Evolutionary conservation across 92 coral and sea anemone genomes (phyloP), one percentile per base, ranked within the genome.

Genomic region (Diadumene lineata): DNA sequence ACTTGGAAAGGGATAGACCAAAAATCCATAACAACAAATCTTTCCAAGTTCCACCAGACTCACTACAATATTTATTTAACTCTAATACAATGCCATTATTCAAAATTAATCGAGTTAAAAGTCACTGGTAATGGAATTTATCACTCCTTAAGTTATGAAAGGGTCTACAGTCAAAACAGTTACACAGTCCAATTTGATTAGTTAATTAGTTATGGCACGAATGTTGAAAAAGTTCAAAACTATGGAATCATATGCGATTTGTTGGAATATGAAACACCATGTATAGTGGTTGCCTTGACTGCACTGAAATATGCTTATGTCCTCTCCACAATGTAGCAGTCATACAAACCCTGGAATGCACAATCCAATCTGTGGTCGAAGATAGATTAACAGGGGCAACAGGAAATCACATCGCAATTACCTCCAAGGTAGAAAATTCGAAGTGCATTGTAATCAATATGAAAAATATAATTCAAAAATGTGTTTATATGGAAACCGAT

Each of bases 401-500:
- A 27, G 67, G 63, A 23, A 72, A 46, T 72, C 77, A 72, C 77
- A 51, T 70, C 8, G 31, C 67, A 19, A 56, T 72, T 38, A 28
- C 66, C 24, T 38, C 44, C 17, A 43, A 56, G 74, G 74, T 50
- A 32, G 72, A 69, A 31, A 68, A n/a, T 30, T 61, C 38, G 60
- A 51, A 72, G 31, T 28, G 67, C 33, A 64, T 72, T 30, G 67
- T 48, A 56, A 72, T 72, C 22, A n/a, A 1, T 1, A 38, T 56
- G 27, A 31, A 53, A 17, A 72, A 72, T 29, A 56, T 70, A 43
- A 70, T 70, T 21, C 75, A 72, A 46, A 77, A 77, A 67, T 73
- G 80, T 44, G 50, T 74, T 29, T 80, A 73, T 79, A 80, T 80
- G 85, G 53, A 80, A 30, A 60, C 69, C 18, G 34, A 67, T 26